Percentiles rank a stretch among this genome's conserved stretches.
These are phyloP conservation scores for Thymallus thymallus DNA, from an alignment of 2,113 vertebrate genomes.

Conservation along the genomic window DNA sequence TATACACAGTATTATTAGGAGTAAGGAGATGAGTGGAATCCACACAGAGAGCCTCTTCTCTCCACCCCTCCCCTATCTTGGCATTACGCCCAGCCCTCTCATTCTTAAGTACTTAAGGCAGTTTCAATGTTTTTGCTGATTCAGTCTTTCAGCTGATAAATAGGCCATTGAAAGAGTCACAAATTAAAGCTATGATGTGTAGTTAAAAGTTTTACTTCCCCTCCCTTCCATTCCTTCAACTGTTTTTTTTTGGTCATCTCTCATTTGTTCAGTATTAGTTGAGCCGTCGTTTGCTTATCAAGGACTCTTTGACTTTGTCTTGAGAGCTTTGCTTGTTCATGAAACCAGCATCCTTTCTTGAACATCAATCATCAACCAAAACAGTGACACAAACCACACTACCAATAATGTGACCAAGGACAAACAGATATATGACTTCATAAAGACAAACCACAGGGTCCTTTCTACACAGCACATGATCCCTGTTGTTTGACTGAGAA, in stretches of 20 bases:
- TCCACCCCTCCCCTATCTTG: constrained; percentile 7
- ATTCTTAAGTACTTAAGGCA: constrained; percentile 42
- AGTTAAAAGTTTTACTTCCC: constrained; percentile 48
- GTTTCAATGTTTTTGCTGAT: constrained; percentile 57
- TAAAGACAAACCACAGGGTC: too few relatives aligned
- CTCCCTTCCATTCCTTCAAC: background rate
- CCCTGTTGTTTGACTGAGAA: too few relatives aligned
- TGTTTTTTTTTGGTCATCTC: background rate
- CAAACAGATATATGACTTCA: too few relatives aligned
- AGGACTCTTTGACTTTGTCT: background rate
- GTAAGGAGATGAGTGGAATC: constrained; percentile 34
- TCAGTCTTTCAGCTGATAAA: constrained; percentile 63
- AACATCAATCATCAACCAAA: background rate
- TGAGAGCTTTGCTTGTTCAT: background rate
- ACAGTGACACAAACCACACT: background rate
- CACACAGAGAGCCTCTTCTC: constrained; percentile 29
- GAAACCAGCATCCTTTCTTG: background rate
- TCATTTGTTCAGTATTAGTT: background rate
- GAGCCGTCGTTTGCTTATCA: background rate
- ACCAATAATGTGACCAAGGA: too few relatives aligned
- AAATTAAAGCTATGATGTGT: constrained; percentile 51
- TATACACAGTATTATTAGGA: constrained; percentile 60
- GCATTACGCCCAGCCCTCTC: constrained; percentile 39
- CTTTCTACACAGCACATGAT: too few relatives aligned
- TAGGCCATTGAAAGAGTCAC: constrained; percentile 41